These are phyloP conservation scores for Eucidaris tribuloides DNA, from an alignment of 35 echinoderm and acorn worm species.

Conservation along the genomic window DNA sequence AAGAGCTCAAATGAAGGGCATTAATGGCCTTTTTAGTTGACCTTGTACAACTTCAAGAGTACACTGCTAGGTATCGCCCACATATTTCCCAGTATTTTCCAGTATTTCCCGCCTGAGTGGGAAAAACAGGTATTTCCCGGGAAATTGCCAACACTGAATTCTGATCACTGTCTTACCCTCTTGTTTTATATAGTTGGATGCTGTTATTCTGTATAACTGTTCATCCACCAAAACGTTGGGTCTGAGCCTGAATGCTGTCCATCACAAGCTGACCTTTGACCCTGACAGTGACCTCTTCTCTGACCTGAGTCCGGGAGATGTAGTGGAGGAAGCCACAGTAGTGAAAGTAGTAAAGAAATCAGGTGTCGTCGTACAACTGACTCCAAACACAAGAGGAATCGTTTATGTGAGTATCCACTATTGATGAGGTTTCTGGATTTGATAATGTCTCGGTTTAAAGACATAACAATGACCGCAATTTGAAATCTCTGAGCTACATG, in stretches of 20 bases:
- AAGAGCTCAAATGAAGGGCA: no score
- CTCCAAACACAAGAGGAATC: slow-evolving; percentile 22
- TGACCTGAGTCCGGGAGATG: slow-evolving; percentile 38
- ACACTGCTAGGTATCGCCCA: no score
- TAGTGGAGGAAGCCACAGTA: slow-evolving; percentile 45
- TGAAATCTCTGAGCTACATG: no score
- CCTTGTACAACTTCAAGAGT: no score
- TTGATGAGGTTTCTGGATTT: neutral
- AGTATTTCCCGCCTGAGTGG: no score
- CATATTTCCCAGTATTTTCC: no score
- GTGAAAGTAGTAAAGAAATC: slow-evolving; percentile 40
- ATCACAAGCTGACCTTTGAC: slow-evolving; percentile 24
- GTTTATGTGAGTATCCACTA: slow-evolving; percentile 41
- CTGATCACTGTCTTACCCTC: no score
- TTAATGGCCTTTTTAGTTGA: no score
- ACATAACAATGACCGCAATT: no score
- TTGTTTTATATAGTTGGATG: slow-evolving; percentile 50
- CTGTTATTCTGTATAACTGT: slow-evolving; percentile 63
- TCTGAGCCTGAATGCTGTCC: slow-evolving; percentile 55
- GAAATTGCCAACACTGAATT: no score
- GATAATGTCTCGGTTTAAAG: no score
- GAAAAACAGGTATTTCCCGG: no score
- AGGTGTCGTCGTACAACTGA: slow-evolving; percentile 53
- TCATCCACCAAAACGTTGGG: slow-evolving; percentile 68
- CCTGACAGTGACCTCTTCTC: neutral